These are phyloP conservation scores for Crocallis elinguaria DNA, from an alignment of 2,888 invertebrate species.

Conservation along the genomic window DNA sequence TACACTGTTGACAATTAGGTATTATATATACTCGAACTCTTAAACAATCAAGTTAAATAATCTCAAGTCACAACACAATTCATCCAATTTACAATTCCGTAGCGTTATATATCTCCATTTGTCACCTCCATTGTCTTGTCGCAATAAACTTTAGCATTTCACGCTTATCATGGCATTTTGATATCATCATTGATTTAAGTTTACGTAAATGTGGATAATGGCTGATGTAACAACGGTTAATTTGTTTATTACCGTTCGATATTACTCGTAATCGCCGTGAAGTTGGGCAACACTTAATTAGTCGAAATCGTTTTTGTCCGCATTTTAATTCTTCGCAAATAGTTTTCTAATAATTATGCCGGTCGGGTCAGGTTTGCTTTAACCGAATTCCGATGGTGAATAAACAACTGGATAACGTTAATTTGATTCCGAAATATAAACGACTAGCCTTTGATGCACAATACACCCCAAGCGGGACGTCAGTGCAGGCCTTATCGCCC, in stretches of 20 bases:
- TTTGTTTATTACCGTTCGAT: slow-evolving; percentile 35
- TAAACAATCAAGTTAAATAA: no score
- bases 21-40: no score
- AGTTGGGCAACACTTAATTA: slow-evolving; percentile 48
- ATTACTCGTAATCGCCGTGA: slow-evolving; percentile 39
- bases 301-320: slow-evolving; percentile 34
- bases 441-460: no score
- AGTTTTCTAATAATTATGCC: slow-evolving; percentile 25
- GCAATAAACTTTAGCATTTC: slow-evolving; percentile 47
- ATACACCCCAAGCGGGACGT: no score
- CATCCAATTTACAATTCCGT: background rate
- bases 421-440: background rate
- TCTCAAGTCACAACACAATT: background rate
- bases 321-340: slow-evolving; percentile 24
- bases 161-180: slow-evolving; percentile 43
- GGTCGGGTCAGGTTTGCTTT: slow-evolving; percentile 13
- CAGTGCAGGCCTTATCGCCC: no score
- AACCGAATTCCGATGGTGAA: slow-evolving; percentile 18
- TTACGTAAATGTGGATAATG: slow-evolving; percentile 35
- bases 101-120: slow-evolving; percentile 14
- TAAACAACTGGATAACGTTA: background rate
- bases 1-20: no score
- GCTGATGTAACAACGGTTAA: slow-evolving; percentile 34
- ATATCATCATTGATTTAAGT: slow-evolving; percentile 26
- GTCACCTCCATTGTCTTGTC: slow-evolving; percentile 31